Evolutionary conservation across 2,797 vertebrate species (phyloP).

Genomic region (Leptatherina wallacei): DNA sequence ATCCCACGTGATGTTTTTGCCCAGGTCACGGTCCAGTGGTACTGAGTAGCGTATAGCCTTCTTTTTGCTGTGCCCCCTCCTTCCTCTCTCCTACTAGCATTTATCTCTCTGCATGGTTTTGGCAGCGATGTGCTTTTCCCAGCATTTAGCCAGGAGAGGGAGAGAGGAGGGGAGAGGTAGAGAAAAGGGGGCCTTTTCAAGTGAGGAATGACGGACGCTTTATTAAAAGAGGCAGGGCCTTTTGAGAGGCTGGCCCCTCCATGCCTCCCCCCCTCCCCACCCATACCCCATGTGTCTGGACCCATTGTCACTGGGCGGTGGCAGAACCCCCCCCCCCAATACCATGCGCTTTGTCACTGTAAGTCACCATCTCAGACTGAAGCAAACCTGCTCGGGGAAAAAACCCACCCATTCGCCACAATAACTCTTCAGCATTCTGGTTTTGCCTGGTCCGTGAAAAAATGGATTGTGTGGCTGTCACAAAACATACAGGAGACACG

Average conservation of each 20-base stretch:
- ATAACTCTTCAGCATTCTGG: constrained; percentile 65
- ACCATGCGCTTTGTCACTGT: constrained; percentile 84
- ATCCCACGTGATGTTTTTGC: constrained; percentile 75
- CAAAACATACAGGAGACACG: constrained; percentile 74
- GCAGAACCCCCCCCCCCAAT: constrained; percentile 55
- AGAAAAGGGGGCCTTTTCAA: constrained; percentile 82
- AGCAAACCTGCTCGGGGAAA: constrained; percentile 60
- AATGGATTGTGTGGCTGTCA: constrained; percentile 78
- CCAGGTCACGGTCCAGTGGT: constrained; percentile 76
- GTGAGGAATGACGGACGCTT: constrained; percentile 82
- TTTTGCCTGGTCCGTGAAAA: constrained; percentile 57
- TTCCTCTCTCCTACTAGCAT: constrained; percentile 72
- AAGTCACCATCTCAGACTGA: constrained; percentile 82
- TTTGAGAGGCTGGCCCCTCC: constrained; percentile 79
- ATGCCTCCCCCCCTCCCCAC: constrained; percentile 54
- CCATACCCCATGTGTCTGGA: constrained; percentile 77
- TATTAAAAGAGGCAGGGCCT: constrained; percentile 85
- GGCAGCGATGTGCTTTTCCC: constrained; percentile 87
- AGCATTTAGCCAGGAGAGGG: constrained; percentile 82
- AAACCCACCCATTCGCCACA: constrained; percentile 73
- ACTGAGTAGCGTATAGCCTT: constrained; percentile 71
- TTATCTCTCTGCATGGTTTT: constrained; percentile 84
- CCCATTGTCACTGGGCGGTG: constrained; percentile 83
- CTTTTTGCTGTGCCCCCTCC: constrained; percentile 63
- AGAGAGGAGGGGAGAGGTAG: constrained; percentile 71